phyloP scores from a whole-genome alignment of 2,113 vertebrate genomes.

The Spea bombifrons region DNA sequence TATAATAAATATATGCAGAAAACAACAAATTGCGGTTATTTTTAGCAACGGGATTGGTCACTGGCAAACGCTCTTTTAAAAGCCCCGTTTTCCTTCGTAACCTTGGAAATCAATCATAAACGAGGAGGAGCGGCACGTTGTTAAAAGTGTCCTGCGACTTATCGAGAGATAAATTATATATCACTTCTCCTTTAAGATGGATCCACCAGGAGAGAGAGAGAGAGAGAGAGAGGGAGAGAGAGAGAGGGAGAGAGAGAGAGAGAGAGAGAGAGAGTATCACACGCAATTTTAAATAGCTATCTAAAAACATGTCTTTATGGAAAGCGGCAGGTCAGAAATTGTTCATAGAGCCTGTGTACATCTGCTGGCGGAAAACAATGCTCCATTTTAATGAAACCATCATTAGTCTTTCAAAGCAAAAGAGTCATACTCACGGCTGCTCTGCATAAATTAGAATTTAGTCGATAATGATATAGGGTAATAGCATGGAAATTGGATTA shows the following conservation, averaged over 20 bases:
- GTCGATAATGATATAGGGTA: slow-evolving; percentile 49
- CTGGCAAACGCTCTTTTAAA: slow-evolving; percentile 5
- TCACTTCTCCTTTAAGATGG: slow-evolving; percentile 32
- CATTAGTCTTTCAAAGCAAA: slow-evolving; percentile 48
- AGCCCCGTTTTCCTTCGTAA: slow-evolving; percentile 31
- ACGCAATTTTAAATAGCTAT: slow-evolving; percentile 22
- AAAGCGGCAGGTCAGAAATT: slow-evolving; percentile 55
- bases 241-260: neutral
- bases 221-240: neutral
- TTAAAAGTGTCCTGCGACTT: slow-evolving; percentile 13
- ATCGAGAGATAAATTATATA: slow-evolving; percentile 42
- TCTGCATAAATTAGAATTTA: slow-evolving; percentile 50
- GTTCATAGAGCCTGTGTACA: slow-evolving; percentile 56
- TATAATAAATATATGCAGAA: slow-evolving; percentile 13
- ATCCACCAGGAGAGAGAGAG: neutral
- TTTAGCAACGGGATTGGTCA: slow-evolving; percentile 19
- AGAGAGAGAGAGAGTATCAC: neutral
- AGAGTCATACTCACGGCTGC: slow-evolving; percentile 39
- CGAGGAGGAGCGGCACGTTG: slow-evolving; percentile 21
- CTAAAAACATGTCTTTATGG: slow-evolving; percentile 47
- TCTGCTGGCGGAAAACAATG: slow-evolving; percentile 56
- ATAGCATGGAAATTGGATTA: slow-evolving; percentile 48
- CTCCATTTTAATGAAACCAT: slow-evolving; percentile 51
- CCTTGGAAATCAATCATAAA: slow-evolving; percentile 45
- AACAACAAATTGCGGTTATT: slow-evolving; percentile 8